Evolutionary conservation across 92 coral and sea anemone species (phyloP).

Genomic region (Montipora capitata): DNA sequence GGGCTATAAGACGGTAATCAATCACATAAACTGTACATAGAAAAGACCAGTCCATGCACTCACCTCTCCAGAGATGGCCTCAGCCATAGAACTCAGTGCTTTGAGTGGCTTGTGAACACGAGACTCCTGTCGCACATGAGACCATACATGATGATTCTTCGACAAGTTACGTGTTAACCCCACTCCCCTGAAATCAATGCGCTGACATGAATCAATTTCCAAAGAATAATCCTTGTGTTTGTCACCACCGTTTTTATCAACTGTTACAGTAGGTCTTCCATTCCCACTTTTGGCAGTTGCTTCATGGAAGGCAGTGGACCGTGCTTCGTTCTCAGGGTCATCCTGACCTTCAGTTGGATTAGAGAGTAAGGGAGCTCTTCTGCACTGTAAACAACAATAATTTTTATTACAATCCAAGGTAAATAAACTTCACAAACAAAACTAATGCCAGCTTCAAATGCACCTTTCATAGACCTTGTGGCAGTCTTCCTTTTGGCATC

Average conservation of each 20-base stretch:
- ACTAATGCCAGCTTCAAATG: neutral
- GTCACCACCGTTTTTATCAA: neutral
- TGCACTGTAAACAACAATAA: neutral
- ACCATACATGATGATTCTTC: neutral
- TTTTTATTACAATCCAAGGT: neutral
- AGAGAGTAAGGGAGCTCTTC: slow-evolving; percentile 25
- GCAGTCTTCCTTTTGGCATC: too few relatives aligned
- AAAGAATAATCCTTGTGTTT: neutral
- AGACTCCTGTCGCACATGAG: neutral
- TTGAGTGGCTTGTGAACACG: slow-evolving; percentile 33
- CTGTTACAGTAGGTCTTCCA: neutral
- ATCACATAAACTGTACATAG: too few relatives aligned
- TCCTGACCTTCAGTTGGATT: slow-evolving; percentile 6
- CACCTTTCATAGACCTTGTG: neutral
- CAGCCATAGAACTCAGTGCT: slow-evolving; percentile 1
- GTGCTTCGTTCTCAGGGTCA: neutral
- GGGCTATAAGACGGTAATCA: too few relatives aligned
- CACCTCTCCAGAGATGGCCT: neutral
- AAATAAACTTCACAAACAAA: neutral
- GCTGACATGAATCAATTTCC: slow-evolving; percentile 12
- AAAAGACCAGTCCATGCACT: neutral
- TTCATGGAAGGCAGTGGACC: neutral
- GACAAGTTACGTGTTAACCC: slow-evolving; percentile 16
- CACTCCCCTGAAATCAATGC: slow-evolving; percentile 36
- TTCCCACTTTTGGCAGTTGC: neutral